Evolutionary conservation across 2,888 invertebrate genomes (phyloP), one percentile per base, ranked within the genome.

Genomic region (Ametastegia equiseti): DNA sequence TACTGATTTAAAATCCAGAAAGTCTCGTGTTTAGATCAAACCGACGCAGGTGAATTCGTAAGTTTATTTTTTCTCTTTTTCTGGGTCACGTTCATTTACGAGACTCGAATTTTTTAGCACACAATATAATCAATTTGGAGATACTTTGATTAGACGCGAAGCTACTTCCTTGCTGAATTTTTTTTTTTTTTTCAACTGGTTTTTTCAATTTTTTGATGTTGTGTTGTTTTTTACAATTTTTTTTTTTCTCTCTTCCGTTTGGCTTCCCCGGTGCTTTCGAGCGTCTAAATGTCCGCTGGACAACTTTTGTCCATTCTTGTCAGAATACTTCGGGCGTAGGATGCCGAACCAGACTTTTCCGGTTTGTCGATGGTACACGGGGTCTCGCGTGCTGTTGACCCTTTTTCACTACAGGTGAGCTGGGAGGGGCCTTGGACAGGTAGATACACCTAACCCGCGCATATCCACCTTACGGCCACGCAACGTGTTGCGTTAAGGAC

Each of bases 391-490:
- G 88, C 89, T 88, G 88, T 89, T 89, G 89, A 89, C 89, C 89
- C 88, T 88, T 89, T 89, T 89, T 86, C 86, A 84, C 85, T 84
- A 87, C 88, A 88, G 89, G 89, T 89, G 89, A 88, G 88, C 84
- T 86, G 86, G 85, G 85, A 85, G 86, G 86, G 88, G 86, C 85
- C 84, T 84, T 82, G 85, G 85, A 86, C 88, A 88, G 87, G 89
- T 88, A 88, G 86, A 86, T 85, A 87, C 86, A 88, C 85, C 87
- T 84, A 87, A 87, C 86, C 84, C 45, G 33, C 36, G 63, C 77
- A 23, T 77, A 45, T 60, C 27, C 85, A 84, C 87, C 86, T 86
- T 75, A 71, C 71, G 30, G 39, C 19, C 65, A 15, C 7, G n/a
- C 33, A 36, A 36, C 11, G 5, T 57, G n/a, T 36, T 36, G 39